A percentile compares a stretch with the other conserved stretches of the same genome.
Conservation (phyloP, 2,888 invertebrate species). For the Heliconius hortense region DNA sequence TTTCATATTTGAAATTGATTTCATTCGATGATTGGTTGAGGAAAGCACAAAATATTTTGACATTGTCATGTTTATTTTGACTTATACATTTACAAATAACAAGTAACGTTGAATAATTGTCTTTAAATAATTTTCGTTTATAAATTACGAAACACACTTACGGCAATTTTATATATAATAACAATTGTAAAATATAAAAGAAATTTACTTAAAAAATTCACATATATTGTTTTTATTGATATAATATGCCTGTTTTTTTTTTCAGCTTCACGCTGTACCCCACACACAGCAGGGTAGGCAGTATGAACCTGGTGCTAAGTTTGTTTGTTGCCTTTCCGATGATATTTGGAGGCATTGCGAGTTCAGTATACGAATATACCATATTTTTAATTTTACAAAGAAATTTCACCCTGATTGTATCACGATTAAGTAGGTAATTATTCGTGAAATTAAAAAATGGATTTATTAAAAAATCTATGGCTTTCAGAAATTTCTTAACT, state of each 20-base stretch:
- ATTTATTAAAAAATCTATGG: conserved; percentile 1
- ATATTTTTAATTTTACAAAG: not conserved
- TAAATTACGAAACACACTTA: not conserved
- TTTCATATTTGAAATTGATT: not conserved
- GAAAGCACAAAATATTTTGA: not conserved
- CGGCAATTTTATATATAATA: not conserved
- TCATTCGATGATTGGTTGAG: not conserved
- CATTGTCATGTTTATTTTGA: not conserved
- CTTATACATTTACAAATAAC: not conserved
- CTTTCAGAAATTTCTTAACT: conserved; percentile 9
- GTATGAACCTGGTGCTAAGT: no score
- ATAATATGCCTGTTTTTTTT: no score
- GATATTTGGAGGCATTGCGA: no score
- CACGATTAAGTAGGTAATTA: not conserved
- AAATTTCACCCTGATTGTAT: conserved; percentile 9
- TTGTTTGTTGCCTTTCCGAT: no score
- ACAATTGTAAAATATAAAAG: not conserved
- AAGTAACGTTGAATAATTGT: not conserved
- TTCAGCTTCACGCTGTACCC: no score
- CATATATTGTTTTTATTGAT: no score
- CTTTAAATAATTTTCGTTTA: not conserved
- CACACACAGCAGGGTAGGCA: no score
- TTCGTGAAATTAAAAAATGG: not conserved
- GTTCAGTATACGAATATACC: no score
- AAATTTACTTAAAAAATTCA: not conserved